These are phyloP conservation scores for Stichodactyla mertensii DNA, from an alignment of 64 coral and sea anemone genomes.

Conservation along the genomic window DNA sequence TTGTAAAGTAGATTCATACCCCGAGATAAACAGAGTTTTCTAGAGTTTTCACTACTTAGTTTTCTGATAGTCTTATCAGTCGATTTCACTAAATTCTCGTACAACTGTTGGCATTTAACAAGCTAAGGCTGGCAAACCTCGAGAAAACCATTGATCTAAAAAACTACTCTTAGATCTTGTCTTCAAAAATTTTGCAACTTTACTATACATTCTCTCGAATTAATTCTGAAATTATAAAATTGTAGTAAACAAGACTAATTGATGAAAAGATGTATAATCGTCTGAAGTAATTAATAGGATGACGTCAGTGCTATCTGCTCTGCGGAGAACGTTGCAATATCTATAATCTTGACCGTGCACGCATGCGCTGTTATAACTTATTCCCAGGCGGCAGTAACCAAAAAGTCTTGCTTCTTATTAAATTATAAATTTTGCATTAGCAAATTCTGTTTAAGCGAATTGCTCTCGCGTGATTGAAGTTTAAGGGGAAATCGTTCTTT, in stretches of 20 bases:
- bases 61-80: not conserved
- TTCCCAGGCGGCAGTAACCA: not conserved
- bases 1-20: not conserved
- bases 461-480: not conserved
- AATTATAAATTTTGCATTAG: not conserved
- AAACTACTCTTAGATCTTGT: too few relatives aligned
- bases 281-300: not conserved
- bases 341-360: not conserved
- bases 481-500: not conserved
- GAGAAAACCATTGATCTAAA: too few relatives aligned
- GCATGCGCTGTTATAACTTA: not conserved
- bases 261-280: not conserved
- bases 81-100: not conserved
- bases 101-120: not conserved
- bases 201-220: not conserved
- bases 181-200: too few relatives aligned
- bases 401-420: not conserved
- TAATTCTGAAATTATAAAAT: not conserved
- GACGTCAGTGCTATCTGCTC: not conserved
- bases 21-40: too few relatives aligned
- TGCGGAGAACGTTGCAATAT: not conserved
- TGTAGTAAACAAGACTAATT: not conserved
- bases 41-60: not conserved
- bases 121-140: not conserved
- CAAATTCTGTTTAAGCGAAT: not conserved